A percentile compares a stretch with the other conserved stretches of the same genome.
Evolutionary conservation across 2,888 invertebrate genomes (phyloP).

Genomic region (Cosmopolites sordidus): DNA sequence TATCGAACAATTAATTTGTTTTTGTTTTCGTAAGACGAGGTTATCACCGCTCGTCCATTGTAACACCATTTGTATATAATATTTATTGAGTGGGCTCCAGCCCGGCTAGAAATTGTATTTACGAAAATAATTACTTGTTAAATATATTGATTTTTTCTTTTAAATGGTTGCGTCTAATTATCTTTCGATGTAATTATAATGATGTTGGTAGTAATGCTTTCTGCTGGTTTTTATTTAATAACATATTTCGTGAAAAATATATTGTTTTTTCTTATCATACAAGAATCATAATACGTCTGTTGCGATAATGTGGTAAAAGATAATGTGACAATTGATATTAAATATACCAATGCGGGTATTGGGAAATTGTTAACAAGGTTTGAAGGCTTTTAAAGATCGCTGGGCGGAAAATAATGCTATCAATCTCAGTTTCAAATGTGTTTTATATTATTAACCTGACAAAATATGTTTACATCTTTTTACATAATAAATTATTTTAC

Average conservation of each 20-base stretch:
- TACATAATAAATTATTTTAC: constrained; percentile 12
- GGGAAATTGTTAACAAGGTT: background rate
- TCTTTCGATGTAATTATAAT: constrained; percentile 3
- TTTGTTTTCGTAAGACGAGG: constrained; percentile 17
- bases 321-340: no score
- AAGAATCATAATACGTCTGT: no score
- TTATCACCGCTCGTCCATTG: constrained; percentile 3
- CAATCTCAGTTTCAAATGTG: background rate
- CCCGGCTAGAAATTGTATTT: constrained; percentile 18
- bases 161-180: background rate
- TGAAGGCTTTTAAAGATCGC: background rate
- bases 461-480: constrained; percentile 6
- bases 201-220: constrained; percentile 8
- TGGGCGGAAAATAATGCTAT: background rate
- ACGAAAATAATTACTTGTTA: constrained; percentile 23
- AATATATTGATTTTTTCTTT: constrained; percentile 9
- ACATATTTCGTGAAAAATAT: no score
- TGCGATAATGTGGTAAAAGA: no score
- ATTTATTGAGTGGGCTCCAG: constrained; percentile 16
- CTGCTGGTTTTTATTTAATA: background rate
- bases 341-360: no score
- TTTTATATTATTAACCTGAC: constrained; percentile 13
- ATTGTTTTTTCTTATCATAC: no score
- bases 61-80: constrained; percentile 24
- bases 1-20: constrained; percentile 7